Percentiles rank a stretch among this genome's conserved stretches.
phyloP scores from a whole-genome alignment of 2,888 invertebrate species.

The Pseudoips prasinana region DNA sequence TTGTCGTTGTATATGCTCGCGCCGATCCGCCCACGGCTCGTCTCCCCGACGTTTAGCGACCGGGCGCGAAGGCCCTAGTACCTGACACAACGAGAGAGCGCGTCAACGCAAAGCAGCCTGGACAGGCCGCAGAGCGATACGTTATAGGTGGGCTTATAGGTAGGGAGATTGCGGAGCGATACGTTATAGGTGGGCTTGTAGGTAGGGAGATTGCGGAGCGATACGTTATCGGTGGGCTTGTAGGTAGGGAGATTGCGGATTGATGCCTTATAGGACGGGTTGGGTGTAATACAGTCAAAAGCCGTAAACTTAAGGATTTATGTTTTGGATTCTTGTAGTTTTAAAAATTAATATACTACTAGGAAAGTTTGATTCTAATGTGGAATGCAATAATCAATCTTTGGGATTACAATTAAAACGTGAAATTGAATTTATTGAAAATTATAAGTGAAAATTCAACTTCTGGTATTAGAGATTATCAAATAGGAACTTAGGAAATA shows the following conservation, averaged over 20 bases:
- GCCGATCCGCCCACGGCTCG: slow-evolving; percentile 77
- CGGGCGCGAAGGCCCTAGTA: slow-evolving; percentile 80
- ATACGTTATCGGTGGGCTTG: slow-evolving; percentile 35
- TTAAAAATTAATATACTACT: no score
- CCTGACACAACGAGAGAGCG: slow-evolving; percentile 69
- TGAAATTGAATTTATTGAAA: no score
- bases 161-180: slow-evolving; percentile 44
- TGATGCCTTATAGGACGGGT: slow-evolving; percentile 38
- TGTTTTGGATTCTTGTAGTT: no score
- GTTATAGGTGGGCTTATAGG: no score
- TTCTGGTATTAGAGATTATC: no score
- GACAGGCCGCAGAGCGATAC: slow-evolving; percentile 45
- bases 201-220: slow-evolving; percentile 44
- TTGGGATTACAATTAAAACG: no score
- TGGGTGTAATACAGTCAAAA: no score
- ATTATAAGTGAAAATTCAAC: no score
- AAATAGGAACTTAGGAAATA: no score
- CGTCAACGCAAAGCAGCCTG: slow-evolving; percentile 55
- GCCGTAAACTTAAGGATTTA: no score
- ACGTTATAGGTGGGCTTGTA: slow-evolving; percentile 33
- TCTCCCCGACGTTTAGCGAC: slow-evolving; percentile 71
- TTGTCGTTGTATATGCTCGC: slow-evolving; percentile 63
- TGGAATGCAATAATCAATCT: no score
- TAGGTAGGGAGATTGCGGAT: slow-evolving; percentile 42
- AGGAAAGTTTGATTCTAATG: no score